A percentile compares a stretch with the other conserved stretches of the same genome.
These are phyloP conservation scores for Morus bassanus DNA, from an alignment of 2,797 vertebrate genomes.

Conservation along the genomic window DNA sequence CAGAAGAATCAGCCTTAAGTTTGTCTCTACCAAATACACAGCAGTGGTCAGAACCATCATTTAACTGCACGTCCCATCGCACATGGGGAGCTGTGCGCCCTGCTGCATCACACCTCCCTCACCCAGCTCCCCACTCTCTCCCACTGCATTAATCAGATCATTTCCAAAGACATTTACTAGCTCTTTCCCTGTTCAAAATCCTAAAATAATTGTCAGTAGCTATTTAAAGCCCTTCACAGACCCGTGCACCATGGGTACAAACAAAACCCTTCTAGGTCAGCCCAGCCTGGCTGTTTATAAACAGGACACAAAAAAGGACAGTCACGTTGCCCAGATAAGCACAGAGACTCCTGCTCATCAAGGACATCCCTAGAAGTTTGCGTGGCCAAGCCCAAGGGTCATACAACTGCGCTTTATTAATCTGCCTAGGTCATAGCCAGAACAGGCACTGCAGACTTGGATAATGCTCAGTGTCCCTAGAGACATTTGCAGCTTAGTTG, in stretches of 20 bases:
- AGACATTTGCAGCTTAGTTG: not conserved
- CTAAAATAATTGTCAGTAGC: slow-evolving; percentile 3
- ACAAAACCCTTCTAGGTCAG: slow-evolving; percentile 52
- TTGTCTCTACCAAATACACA: not conserved
- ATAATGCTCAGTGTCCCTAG: not conserved
- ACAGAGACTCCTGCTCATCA: not conserved
- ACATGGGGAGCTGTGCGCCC: accelerated
- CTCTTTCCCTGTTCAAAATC: slow-evolving; percentile 34
- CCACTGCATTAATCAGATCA: not conserved
- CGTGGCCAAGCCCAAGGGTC: not conserved
- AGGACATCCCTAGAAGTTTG: not conserved
- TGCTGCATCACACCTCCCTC: not conserved
- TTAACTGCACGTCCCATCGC: accelerated
- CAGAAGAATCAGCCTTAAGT: not conserved
- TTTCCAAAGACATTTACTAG: slow-evolving; percentile 16
- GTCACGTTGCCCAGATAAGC: not conserved
- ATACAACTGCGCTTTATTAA: not conserved
- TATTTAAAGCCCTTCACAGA: slow-evolving; percentile 42
- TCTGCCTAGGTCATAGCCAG: not conserved
- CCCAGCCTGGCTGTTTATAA: not conserved
- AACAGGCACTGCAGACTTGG: not conserved
- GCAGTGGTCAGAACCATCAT: not conserved
- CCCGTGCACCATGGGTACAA: not conserved
- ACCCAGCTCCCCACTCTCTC: not conserved
- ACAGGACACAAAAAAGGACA: not conserved